phyloP scores from a whole-genome alignment of 2,888 invertebrate genomes.

The Perdita meconis region DNA sequence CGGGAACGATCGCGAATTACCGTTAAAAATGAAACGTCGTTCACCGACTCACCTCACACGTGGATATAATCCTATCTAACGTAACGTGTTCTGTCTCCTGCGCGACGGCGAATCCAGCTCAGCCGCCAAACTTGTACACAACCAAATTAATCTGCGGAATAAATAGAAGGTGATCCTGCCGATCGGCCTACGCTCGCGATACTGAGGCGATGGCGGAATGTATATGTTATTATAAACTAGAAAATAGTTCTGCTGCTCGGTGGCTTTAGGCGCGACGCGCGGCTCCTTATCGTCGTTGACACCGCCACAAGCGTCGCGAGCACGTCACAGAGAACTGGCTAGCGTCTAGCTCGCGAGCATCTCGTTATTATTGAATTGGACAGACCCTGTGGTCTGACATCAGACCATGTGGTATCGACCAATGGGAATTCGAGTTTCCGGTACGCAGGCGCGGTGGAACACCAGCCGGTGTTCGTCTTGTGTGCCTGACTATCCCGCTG shows the following conservation, averaged over 20 bases:
- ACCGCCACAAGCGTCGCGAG: conserved; percentile 46
- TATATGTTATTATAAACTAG: conserved; percentile 32
- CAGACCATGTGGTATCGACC: conserved; percentile 90
- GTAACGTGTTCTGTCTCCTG: conserved; percentile 5
- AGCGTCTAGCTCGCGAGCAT: conserved; percentile 76
- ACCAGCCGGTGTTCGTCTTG: conserved; percentile 41
- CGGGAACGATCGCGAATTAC: background rate
- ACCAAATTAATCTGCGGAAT: conserved; percentile 26
- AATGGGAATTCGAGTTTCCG: conserved; percentile 85
- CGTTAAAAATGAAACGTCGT: no score
- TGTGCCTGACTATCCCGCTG: conserved; percentile 22
- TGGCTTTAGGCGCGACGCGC: conserved; percentile 32
- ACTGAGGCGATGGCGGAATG: conserved; percentile 21
- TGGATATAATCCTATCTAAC: conserved; percentile 71
- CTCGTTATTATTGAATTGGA: conserved; percentile 84
- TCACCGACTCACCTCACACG: conserved; percentile 73
- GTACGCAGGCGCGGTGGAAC: conserved; percentile 77
- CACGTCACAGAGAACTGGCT: conserved; percentile 66
- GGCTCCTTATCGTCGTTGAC: conserved; percentile 22
- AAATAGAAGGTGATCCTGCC: conserved; percentile 16
- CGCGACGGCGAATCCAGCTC: background rate
- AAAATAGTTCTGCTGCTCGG: conserved; percentile 18
- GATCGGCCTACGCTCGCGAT: conserved; percentile 16
- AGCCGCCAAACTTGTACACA: conserved; percentile 14
- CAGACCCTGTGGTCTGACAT: conserved; percentile 89